These are phyloP conservation scores for Macrotus californicus DNA, from an alignment of 2,113 vertebrate genomes.

Conservation along the genomic window DNA sequence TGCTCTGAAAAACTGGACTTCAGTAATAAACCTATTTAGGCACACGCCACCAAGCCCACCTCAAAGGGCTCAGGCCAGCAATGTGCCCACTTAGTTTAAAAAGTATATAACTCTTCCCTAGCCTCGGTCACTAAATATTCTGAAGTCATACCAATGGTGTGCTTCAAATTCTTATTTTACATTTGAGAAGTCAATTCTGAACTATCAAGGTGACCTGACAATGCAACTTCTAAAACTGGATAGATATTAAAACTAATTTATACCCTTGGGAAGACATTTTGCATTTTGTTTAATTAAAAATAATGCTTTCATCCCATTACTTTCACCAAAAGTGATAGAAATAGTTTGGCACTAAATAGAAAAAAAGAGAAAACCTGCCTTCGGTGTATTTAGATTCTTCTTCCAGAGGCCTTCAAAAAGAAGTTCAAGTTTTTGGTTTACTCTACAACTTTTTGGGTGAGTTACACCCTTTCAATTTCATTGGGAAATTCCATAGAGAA, in stretches of 20 bases:
- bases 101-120: background rate
- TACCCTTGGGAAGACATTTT: background rate
- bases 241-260: background rate
- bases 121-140: background rate
- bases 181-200: conserved; percentile 13
- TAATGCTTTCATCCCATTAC: background rate
- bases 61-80: background rate
- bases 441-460: background rate
- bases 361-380: background rate
- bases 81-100: background rate
- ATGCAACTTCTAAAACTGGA: background rate
- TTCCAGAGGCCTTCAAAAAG: background rate
- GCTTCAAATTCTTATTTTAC: background rate
- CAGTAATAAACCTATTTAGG: background rate
- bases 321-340: conserved; percentile 8
- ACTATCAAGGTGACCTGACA: background rate
- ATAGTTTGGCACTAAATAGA: background rate
- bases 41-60: background rate
- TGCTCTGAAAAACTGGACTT: background rate
- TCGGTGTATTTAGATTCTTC: background rate
- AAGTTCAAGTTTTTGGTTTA: background rate
- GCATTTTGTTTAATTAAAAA: background rate
- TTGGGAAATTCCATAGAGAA: background rate
- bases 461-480: conserved; percentile 3
- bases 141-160: background rate